Evolutionary conservation across 2,113 vertebrate genomes (phyloP).

Genomic region (Fulica atra): DNA sequence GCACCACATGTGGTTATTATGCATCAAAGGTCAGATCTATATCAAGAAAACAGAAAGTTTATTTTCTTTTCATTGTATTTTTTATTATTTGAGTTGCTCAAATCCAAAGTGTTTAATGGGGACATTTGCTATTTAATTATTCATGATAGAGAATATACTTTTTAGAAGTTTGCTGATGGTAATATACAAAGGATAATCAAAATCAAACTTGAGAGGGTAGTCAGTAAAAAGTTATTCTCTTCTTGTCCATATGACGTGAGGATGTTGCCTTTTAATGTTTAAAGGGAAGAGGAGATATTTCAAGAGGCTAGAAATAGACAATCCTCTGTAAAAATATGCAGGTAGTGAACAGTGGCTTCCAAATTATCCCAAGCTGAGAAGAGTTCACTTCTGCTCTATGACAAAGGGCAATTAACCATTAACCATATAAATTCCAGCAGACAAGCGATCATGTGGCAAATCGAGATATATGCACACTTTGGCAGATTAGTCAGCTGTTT

Average conservation of each 20-base stretch:
- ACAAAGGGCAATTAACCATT: background rate
- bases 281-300: background rate
- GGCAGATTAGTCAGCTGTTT: background rate
- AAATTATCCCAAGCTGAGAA: background rate
- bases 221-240: background rate
- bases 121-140: background rate
- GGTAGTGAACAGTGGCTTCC: background rate
- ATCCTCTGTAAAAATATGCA: background rate
- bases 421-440: background rate
- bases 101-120: background rate
- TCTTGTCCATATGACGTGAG: background rate
- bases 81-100: background rate
- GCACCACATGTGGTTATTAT: slow-evolving; percentile 31
- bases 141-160: background rate
- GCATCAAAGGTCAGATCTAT: slow-evolving; percentile 45
- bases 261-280: background rate
- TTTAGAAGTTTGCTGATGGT: background rate
- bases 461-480: accelerated
- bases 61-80: background rate
- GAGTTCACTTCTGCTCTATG: background rate
- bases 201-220: background rate
- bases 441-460: background rate
- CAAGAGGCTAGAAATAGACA: background rate
- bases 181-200: background rate
- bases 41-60: slow-evolving; percentile 14